These are phyloP conservation scores for Clarias batrachus DNA, from an alignment of 2,113 vertebrate species.

Conservation along the genomic window DNA sequence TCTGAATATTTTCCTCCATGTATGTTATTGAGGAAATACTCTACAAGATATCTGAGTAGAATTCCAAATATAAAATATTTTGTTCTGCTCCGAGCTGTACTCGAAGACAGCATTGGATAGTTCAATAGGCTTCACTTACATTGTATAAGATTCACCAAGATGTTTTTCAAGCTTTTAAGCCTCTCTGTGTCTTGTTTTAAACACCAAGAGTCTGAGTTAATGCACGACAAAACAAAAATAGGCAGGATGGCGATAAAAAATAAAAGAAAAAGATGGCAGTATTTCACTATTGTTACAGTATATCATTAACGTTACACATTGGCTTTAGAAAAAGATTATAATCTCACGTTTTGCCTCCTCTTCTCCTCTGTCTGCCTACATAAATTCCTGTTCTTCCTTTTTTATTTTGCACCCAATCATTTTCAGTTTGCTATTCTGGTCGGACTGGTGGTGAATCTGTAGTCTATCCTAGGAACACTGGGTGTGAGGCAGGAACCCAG, in stretches of 20 bases:
- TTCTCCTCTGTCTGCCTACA: too few relatives aligned
- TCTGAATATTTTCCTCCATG: not conserved
- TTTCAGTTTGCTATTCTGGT: not conserved
- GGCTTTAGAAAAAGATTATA: not conserved
- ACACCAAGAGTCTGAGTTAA: not conserved
- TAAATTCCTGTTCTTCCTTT: not conserved
- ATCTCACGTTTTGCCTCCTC: not conserved
- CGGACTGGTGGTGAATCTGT: not conserved
- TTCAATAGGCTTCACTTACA: not conserved
- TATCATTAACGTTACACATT: not conserved
- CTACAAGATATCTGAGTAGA: not conserved
- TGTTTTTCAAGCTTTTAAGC: not conserved
- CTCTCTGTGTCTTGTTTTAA: not conserved
- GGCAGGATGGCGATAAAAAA: not conserved
- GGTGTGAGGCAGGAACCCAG: not conserved
- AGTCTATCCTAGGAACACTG: not conserved
- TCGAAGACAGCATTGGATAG: not conserved
- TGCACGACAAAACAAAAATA: not conserved
- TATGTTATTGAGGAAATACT: not conserved
- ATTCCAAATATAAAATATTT: not conserved
- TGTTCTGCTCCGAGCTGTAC: not conserved
- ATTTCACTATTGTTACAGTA: too few relatives aligned
- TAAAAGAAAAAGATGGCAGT: too few relatives aligned
- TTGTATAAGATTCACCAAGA: not conserved
- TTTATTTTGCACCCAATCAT: not conserved